Conservation (phyloP, 37 sponge, comb jelly and placozoan genomes). For the Agelas oroides region DNA sequence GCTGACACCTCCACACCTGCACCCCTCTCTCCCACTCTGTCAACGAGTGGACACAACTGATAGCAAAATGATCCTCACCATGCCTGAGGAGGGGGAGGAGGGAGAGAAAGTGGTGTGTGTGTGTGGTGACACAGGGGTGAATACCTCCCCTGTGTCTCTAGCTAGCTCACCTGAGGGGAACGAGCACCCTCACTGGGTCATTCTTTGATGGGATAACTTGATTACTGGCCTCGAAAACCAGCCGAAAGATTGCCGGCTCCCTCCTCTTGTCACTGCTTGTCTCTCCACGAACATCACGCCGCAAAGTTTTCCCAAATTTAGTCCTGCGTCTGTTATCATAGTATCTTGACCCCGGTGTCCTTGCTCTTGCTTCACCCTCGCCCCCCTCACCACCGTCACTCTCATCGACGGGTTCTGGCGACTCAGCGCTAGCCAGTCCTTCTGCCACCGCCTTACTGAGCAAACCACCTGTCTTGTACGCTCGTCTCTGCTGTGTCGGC, state of each 20-base stretch:
- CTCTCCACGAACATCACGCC: neutral
- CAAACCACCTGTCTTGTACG: too few species aligned
- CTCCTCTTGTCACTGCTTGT: neutral
- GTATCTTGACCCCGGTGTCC: neutral
- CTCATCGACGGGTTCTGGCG: neutral
- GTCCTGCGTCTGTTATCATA: conserved; percentile 18
- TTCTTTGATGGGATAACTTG: neutral
- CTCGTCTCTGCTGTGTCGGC: too few species aligned
- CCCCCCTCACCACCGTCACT: neutral
- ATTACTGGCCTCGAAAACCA: neutral
- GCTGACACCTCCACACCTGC: conserved; percentile 34
- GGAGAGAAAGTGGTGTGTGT: neutral
- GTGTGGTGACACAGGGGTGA: too few species aligned
- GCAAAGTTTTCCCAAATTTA: conserved; percentile 39
- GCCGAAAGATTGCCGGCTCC: neutral
- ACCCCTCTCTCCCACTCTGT: conserved; percentile 31
- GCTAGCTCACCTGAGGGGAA: conserved; percentile 20
- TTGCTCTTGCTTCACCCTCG: neutral
- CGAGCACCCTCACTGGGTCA: conserved; percentile 43
- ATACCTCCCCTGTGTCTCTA: too few species aligned
- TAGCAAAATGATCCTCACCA: neutral
- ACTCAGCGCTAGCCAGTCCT: neutral
- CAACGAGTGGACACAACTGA: conserved; percentile 32
- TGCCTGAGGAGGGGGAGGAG: neutral
- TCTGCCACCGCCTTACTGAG: neutral